phyloP scores from a whole-genome alignment of 2,113 vertebrate genomes.

The Dunckerocampus dactyliophorus region DNA sequence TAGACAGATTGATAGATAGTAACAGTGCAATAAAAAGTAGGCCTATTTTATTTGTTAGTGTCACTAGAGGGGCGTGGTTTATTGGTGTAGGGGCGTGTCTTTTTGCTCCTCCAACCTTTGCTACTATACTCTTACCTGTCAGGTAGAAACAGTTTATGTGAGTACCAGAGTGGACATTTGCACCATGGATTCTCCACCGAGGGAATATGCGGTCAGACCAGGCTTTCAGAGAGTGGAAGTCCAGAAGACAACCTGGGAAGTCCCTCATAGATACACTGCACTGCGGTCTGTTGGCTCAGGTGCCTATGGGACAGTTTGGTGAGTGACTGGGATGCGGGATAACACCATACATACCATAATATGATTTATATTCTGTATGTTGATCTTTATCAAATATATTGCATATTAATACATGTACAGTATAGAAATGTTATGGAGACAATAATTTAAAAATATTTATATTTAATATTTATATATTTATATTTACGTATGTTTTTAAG shows the following conservation, averaged over 20 bases:
- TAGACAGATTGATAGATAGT: too few relatives aligned
- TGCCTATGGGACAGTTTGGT: slow-evolving; percentile 79
- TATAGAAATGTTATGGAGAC: background rate
- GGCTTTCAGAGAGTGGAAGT: slow-evolving; percentile 69
- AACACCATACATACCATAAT: background rate
- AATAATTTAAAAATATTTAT: background rate
- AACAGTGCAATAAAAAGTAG: too few relatives aligned
- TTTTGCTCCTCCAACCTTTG: background rate
- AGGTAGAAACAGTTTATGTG: slow-evolving; percentile 4
- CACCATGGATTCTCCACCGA: slow-evolving; percentile 42
- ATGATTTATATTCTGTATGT: background rate
- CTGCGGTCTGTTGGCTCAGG: slow-evolving; percentile 70
- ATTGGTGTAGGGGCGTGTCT: slow-evolving; percentile 16
- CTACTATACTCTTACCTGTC: slow-evolving; percentile 38
- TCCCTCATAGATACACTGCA: slow-evolving; percentile 64
- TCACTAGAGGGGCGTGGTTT: background rate
- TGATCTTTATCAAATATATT: background rate
- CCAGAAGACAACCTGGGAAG: slow-evolving; percentile 76
- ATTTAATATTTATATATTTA: too few relatives aligned
- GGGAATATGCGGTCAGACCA: slow-evolving; percentile 50
- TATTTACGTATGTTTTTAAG: too few relatives aligned
- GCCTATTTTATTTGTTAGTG: too few relatives aligned
- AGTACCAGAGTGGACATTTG: background rate
- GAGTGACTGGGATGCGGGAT: slow-evolving; percentile 29
- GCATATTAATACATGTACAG: background rate